Conservation (phyloP, 2,888 invertebrate genomes). For the Euzetes globulus region DNA sequence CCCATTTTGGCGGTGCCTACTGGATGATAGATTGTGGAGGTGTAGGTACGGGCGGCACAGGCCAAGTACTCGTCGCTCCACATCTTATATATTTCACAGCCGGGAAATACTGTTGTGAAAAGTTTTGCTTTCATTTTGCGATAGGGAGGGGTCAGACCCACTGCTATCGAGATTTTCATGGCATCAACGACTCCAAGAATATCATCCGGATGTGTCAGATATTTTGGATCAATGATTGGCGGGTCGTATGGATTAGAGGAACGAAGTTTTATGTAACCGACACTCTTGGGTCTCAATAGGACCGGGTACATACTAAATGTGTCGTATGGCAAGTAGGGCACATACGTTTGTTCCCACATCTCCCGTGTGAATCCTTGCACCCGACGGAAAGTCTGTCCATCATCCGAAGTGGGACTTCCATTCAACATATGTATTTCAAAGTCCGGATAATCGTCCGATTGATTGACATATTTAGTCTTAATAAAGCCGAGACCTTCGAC, state of each 20-base stretch:
- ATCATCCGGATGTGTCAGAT: constrained; percentile 71
- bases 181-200: constrained; percentile 68
- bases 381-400: constrained; percentile 56
- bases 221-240: constrained; percentile 85
- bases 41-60: constrained; percentile 42
- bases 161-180: constrained; percentile 63
- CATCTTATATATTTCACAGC: constrained; percentile 54
- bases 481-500: constrained; percentile 80
- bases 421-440: constrained; percentile 80
- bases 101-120: constrained; percentile 67
- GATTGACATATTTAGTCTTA: constrained; percentile 70
- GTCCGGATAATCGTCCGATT: constrained; percentile 68
- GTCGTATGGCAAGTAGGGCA: constrained; percentile 41
- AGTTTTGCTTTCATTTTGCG: constrained; percentile 69
- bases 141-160: constrained; percentile 68
- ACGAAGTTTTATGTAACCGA: constrained; percentile 41
- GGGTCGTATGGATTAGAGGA: constrained; percentile 69
- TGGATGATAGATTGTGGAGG: constrained; percentile 43
- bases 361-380: constrained; percentile 70
- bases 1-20: constrained; percentile 43
- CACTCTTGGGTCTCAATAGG: constrained; percentile 41
- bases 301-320: constrained; percentile 42
- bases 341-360: constrained; percentile 42
- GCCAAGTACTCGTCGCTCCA: constrained; percentile 43
- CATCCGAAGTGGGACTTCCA: constrained; percentile 73